Evolutionary conservation across 2,888 invertebrate genomes (phyloP).

Genomic region (Synanthedon vespiformis): DNA sequence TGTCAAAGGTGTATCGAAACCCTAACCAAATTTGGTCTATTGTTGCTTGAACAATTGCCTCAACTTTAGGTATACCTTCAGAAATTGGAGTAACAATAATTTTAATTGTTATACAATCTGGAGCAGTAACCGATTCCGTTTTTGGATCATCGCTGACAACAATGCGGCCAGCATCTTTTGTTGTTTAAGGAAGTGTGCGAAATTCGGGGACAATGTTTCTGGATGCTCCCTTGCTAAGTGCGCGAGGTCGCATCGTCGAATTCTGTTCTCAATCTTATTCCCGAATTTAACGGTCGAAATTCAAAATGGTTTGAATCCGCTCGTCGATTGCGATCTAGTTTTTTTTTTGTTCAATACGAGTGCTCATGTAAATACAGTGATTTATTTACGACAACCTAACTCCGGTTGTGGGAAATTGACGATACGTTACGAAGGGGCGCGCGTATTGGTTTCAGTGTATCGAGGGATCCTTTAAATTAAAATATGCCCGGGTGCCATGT

Average conservation of each 20-base stretch:
- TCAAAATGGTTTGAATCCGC: slow-evolving; percentile 8
- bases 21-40: slow-evolving; percentile 34
- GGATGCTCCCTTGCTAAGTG: slow-evolving; percentile 23
- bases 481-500: not conserved
- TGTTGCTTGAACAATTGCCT: slow-evolving; percentile 41
- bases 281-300: slow-evolving; percentile 7
- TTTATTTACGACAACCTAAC: slow-evolving; percentile 63
- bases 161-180: slow-evolving; percentile 14
- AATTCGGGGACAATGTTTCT: slow-evolving; percentile 24
- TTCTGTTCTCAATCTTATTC: not conserved
- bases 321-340: slow-evolving; percentile 42
- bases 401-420: slow-evolving; percentile 63
- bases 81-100: slow-evolving; percentile 49
- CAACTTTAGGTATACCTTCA: slow-evolving; percentile 23
- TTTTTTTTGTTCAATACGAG: slow-evolving; percentile 26
- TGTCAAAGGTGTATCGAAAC: slow-evolving; percentile 26
- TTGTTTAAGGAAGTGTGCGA: slow-evolving; percentile 59
- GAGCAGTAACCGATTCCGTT: slow-evolving; percentile 32
- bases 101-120: slow-evolving; percentile 52
- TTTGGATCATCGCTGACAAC: slow-evolving; percentile 8
- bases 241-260: slow-evolving; percentile 17
- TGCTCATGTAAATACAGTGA: slow-evolving; percentile 48
- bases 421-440: slow-evolving; percentile 49
- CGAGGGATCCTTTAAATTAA: slow-evolving; percentile 25
- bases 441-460: slow-evolving; percentile 19